phyloP scores from a whole-genome alignment of 2,888 invertebrate species.

The Platycheirus rosarum region DNA sequence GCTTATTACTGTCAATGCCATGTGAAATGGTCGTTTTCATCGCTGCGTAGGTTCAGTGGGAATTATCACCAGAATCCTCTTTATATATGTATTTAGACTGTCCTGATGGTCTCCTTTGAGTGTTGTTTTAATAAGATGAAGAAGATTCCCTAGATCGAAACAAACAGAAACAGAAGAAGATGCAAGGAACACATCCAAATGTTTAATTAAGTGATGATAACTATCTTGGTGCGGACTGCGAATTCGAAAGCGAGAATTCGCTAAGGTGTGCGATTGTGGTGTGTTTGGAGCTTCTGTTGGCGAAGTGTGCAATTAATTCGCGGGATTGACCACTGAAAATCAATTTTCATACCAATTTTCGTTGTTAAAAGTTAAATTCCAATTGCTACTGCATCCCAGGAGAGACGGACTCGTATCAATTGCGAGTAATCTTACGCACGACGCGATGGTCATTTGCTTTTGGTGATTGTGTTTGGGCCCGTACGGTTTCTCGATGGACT shows the following conservation, averaged over 20 bases:
- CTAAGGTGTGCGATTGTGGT: slow-evolving; percentile 19
- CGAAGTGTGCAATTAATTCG: slow-evolving; percentile 70
- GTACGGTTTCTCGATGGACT: no score
- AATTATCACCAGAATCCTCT: slow-evolving; percentile 57
- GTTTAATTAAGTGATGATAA: slow-evolving; percentile 74
- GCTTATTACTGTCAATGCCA: slow-evolving; percentile 67
- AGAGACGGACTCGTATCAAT: slow-evolving; percentile 44
- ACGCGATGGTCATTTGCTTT: slow-evolving; percentile 11
- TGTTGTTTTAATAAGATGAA: slow-evolving; percentile 69
- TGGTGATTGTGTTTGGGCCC: neutral
- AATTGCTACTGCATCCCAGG: slow-evolving; percentile 53
- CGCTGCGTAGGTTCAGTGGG: slow-evolving; percentile 17
- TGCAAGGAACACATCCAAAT: slow-evolving; percentile 60
- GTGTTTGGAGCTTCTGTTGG: slow-evolving; percentile 39
- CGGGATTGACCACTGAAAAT: slow-evolving; percentile 69
- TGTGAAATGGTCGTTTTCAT: slow-evolving; percentile 31
- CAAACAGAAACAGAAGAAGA: slow-evolving; percentile 3
- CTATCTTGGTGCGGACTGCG: slow-evolving; percentile 64
- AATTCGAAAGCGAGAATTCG: slow-evolving; percentile 59
- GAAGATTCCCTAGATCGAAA: slow-evolving; percentile 60
- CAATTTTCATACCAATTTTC: slow-evolving; percentile 72
- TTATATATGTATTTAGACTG: slow-evolving; percentile 16
- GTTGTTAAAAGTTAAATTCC: slow-evolving; percentile 71
- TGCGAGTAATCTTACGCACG: slow-evolving; percentile 62
- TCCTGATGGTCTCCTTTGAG: slow-evolving; percentile 30